These are phyloP conservation scores for Anarsia innoxiella DNA, from an alignment of 2,888 invertebrate genomes.

Conservation along the genomic window DNA sequence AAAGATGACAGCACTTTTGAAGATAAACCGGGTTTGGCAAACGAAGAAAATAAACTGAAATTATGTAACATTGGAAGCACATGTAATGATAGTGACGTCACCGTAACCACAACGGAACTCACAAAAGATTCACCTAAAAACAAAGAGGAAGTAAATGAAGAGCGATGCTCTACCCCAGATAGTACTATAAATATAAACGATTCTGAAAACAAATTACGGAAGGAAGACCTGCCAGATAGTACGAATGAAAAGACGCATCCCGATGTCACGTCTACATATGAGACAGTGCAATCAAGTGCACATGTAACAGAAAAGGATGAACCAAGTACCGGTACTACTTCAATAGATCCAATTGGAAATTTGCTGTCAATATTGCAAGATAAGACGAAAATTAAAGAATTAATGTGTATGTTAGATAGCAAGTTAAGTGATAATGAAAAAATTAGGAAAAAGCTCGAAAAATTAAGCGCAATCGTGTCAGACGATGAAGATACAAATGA, in stretches of 20 bases:
- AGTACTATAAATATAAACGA: slow-evolving; percentile 46
- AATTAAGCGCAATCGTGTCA: slow-evolving; percentile 68
- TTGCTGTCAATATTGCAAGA: slow-evolving; percentile 57
- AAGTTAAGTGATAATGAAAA: slow-evolving; percentile 59
- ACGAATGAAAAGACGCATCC: slow-evolving; percentile 41
- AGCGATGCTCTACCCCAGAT: slow-evolving; percentile 40
- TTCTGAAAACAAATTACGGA: slow-evolving; percentile 19
- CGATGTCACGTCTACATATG: slow-evolving; percentile 42
- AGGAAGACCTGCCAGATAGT: slow-evolving; percentile 35
- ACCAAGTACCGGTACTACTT: slow-evolving; percentile 15
- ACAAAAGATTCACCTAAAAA: slow-evolving; percentile 17
- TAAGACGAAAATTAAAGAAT: slow-evolving; percentile 66
- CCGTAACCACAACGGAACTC: slow-evolving; percentile 44
- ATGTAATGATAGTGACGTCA: too few species aligned
- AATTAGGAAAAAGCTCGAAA: slow-evolving; percentile 75
- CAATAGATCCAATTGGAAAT: slow-evolving; percentile 43
- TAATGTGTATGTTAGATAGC: slow-evolving; percentile 49
- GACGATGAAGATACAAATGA: slow-evolving; percentile 55
- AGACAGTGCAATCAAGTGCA: too few species aligned
- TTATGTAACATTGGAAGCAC: too few species aligned
- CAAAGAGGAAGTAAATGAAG: slow-evolving; percentile 14
- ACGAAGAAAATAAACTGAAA: too few species aligned
- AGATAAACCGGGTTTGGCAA: too few species aligned
- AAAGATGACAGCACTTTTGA: too few species aligned
- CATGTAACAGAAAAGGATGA: too few species aligned